These are phyloP conservation scores for Amniataba percoides DNA, from an alignment of 2,797 vertebrate species.

Conservation along the genomic window DNA sequence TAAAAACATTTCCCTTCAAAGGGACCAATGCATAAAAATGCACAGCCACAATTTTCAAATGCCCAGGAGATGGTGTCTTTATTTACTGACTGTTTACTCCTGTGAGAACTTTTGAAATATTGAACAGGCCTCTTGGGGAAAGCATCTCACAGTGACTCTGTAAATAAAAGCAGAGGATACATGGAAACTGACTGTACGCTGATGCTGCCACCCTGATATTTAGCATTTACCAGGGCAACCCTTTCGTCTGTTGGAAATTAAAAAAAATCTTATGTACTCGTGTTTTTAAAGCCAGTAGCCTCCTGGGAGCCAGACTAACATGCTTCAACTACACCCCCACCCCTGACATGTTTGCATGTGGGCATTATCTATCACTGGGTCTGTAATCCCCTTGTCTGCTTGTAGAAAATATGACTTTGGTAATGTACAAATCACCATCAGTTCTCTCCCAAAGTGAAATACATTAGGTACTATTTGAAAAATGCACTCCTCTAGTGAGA, in stretches of 20 bases:
- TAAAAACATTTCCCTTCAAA: conserved; percentile 77
- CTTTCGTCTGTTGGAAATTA: conserved; percentile 50
- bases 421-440: conserved; percentile 48
- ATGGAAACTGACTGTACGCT: conserved; percentile 47
- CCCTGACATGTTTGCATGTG: conserved; percentile 28
- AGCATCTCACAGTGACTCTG: conserved; percentile 54
- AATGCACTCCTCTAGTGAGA: conserved; percentile 53
- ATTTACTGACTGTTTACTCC: conserved; percentile 80
- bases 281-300: conserved; percentile 45
- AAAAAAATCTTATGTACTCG: conserved; percentile 16
- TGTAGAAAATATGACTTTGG: conserved; percentile 45
- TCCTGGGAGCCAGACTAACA: conserved; percentile 25
- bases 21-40: conserved; percentile 69
- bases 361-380: conserved; percentile 33
- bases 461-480: conserved; percentile 49
- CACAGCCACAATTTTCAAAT: conserved; percentile 72
- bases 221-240: conserved; percentile 45
- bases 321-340: not conserved
- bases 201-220: conserved; percentile 49
- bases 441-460: conserved; percentile 51
- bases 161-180: conserved; percentile 60
- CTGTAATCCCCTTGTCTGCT: conserved; percentile 30
- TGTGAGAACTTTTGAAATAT: conserved; percentile 80
- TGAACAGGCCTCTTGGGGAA: conserved; percentile 71
- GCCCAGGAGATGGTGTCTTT: conserved; percentile 72